These are phyloP conservation scores for Spisula subtruncata DNA, from an alignment of 2,888 invertebrate species.

Conservation along the genomic window DNA sequence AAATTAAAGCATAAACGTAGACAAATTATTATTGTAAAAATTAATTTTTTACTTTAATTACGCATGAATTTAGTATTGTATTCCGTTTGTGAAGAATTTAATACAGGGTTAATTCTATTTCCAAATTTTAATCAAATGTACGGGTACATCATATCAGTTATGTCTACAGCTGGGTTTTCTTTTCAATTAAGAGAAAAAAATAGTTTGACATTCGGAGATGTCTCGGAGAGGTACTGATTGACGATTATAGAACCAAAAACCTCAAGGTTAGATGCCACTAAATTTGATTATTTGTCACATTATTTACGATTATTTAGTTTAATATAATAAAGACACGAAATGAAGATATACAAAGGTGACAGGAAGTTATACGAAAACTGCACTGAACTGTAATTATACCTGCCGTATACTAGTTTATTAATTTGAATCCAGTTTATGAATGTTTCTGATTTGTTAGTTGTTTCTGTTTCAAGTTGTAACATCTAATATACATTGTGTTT, in stretches of 20 bases:
- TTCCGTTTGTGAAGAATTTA: no score
- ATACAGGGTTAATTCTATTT: no score
- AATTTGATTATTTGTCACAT: constrained; percentile 17
- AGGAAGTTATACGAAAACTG: not conserved
- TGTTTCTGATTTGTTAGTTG: not conserved
- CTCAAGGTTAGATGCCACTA: constrained; percentile 37
- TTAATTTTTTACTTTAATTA: no score
- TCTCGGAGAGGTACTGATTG: constrained; percentile 46
- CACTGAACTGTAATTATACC: constrained; percentile 21
- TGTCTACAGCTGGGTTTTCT: constrained; percentile 33
- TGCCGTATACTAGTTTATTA: not conserved
- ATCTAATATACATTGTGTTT: not conserved
- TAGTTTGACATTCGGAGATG: constrained; percentile 44
- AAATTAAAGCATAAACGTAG: no score
- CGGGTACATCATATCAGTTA: no score
- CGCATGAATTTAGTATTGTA: no score
- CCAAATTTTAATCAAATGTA: no score
- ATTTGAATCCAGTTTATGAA: not conserved
- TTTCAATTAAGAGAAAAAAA: constrained; percentile 47
- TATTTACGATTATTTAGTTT: constrained; percentile 38
- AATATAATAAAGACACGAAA: constrained; percentile 26
- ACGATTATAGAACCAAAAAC: constrained; percentile 33
- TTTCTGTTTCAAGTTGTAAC: not conserved
- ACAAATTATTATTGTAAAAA: no score
- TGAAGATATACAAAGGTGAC: constrained; percentile 29